Base-by-base conservation (phyloP, 2,797 vertebrate species). In the Schizopygopsis pylzovi region DNA sequence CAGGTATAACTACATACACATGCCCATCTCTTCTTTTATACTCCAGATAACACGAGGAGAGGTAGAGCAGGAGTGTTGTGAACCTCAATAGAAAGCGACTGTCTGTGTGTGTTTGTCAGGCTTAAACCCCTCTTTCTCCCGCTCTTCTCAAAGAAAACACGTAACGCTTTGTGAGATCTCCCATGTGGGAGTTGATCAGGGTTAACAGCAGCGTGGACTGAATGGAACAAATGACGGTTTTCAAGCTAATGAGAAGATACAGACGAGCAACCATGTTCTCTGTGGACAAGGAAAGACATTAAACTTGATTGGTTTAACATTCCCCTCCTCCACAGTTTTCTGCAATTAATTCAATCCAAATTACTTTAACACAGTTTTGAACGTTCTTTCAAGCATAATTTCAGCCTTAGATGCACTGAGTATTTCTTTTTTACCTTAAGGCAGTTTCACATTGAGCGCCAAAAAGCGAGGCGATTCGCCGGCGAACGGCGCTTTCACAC, bases 31-130 rank as follows among this genome's bases (percentile, higher is more conserved):
- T 93, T 93, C 91, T 91, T 85, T 90, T 93, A 91, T 85, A 85
- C 91, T 91, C 90, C 90, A 93, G 92, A 93, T 91, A 89, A 90
- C 89, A 89, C 91, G 87, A 90, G 90, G 91, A 89, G 90, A 91
- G 90, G 89, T 63, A 65, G 77, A 83, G 28, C 28, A 37, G 65
- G 63, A 67, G 13, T 67, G 28, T 33, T 67, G 15, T 43, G 9
- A 82, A 86, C 39, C 49, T 77, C 59, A 82, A 86, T 52, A 54
- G 85, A 68, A 49, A 43, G 18, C 0, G 28, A 39, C 18, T 54
- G 79, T 91, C 88, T 83, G 90, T 92, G 89, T 92, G 89, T 92
- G 84, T 92, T 91, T 88, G 86, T 89, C 90, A 90, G 88, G 85
- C 87, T 91, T 88, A 89, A 81, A 85, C 63, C 75, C 47, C 37